Conservation (phyloP, 2,888 invertebrate species). For the Anthoptus insignis region DNA sequence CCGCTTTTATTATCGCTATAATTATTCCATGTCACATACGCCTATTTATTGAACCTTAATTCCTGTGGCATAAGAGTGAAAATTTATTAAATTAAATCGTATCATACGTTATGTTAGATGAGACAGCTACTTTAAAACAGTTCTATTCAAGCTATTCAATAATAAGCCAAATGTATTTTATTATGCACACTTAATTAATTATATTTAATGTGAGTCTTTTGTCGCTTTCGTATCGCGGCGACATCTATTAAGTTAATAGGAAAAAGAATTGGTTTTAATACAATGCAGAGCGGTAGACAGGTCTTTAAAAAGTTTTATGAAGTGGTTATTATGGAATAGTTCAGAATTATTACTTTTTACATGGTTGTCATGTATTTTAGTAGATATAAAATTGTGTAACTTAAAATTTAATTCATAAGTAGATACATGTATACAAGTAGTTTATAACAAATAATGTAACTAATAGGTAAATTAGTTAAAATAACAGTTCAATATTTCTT, state of each 20-base stretch:
- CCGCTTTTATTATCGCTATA: conserved; percentile 54
- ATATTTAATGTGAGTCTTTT: conserved; percentile 70
- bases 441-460: too few species aligned
- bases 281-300: conserved; percentile 12
- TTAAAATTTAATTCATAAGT: too few species aligned
- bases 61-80: conserved; percentile 9
- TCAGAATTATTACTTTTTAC: conserved; percentile 9
- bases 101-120: not conserved
- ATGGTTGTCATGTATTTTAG: not conserved
- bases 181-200: conserved; percentile 79
- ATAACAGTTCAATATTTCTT: too few species aligned
- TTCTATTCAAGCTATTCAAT: conserved; percentile 63
- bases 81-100: conserved; percentile 9
- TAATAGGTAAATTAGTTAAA: too few species aligned
- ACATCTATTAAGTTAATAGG: conserved; percentile 47
- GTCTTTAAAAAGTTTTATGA: conserved; percentile 8
- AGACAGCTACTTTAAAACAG: conserved; percentile 70
- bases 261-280: conserved; percentile 40
- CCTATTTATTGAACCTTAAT: not conserved
- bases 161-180: conserved; percentile 57
- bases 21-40: not conserved
- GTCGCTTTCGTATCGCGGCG: conserved; percentile 55
- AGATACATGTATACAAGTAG: too few species aligned
- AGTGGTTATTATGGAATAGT: conserved; percentile 16
- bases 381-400: too few species aligned